Evolutionary conservation across 2,113 vertebrate species (phyloP).

Genomic region (Probosciger aterrimus): DNA sequence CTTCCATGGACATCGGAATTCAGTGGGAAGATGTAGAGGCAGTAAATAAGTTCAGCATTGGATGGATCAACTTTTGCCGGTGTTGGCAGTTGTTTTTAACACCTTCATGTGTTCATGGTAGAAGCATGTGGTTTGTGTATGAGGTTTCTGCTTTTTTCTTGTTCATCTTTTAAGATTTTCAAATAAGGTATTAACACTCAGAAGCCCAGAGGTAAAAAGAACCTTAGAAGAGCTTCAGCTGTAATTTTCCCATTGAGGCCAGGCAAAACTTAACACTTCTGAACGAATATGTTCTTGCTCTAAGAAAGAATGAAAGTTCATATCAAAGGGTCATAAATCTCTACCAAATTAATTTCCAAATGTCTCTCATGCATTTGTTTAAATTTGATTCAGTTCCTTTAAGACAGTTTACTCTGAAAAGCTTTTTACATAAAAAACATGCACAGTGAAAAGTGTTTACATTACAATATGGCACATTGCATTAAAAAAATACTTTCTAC

Average conservation of each 20-base stretch:
- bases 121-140: not conserved
- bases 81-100: not conserved
- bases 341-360: conserved; percentile 6
- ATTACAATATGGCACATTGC: not conserved
- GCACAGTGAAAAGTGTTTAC: conserved; percentile 7
- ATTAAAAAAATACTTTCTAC: not conserved
- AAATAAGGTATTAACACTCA: not conserved
- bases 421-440: not conserved
- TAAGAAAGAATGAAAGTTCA: not conserved
- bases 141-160: not conserved
- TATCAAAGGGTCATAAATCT: not conserved
- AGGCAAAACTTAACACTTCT: not conserved
- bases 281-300: not conserved
- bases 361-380: not conserved
- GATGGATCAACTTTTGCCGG: not conserved
- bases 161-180: not conserved
- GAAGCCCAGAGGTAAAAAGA: not conserved
- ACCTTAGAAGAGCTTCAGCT: not conserved
- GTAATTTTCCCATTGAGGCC: not conserved
- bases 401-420: conserved; percentile 9
- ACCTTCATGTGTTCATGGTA: not conserved
- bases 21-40: not conserved
- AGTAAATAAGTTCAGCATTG: not conserved
- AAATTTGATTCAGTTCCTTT: not conserved
- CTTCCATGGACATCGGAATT: not conserved